A percentile compares a stretch with the other conserved stretches of the same genome.
Evolutionary conservation across 2,113 vertebrate species (phyloP).

Genomic region (Numida meleagris): DNA sequence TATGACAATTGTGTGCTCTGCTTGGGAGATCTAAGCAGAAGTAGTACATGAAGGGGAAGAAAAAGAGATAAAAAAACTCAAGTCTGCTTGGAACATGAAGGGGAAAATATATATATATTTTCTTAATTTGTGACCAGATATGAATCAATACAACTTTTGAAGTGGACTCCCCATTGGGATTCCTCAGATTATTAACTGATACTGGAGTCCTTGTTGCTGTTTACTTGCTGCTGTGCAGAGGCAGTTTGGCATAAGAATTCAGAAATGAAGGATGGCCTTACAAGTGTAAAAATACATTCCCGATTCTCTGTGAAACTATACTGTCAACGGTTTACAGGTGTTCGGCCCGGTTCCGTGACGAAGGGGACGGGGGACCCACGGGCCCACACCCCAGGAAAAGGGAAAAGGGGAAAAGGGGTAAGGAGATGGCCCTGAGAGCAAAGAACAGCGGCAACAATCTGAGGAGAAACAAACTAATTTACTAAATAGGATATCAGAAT

Average conservation of each 20-base stretch:
- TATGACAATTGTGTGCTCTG: fast-evolving
- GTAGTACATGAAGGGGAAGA: not conserved
- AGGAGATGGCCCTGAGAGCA: too few species aligned
- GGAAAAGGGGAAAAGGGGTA: too few species aligned
- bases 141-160: not conserved
- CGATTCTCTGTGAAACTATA: not conserved
- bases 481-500: too few species aligned
- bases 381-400: too few species aligned
- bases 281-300: not conserved
- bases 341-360: too few species aligned
- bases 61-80: not conserved
- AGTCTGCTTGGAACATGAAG: not conserved
- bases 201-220: not conserved
- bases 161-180: not conserved
- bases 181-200: not conserved
- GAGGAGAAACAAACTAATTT: too few species aligned
- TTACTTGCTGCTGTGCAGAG: not conserved
- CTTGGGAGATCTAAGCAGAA: not conserved
- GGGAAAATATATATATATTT: too few species aligned
- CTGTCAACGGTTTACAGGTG: too few species aligned
- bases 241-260: not conserved
- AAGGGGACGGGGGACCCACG: too few species aligned
- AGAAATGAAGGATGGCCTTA: not conserved
- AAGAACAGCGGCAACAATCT: too few species aligned
- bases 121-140: not conserved